Conservation (phyloP, 2,888 invertebrate species). For the Lysandra coridon region DNA sequence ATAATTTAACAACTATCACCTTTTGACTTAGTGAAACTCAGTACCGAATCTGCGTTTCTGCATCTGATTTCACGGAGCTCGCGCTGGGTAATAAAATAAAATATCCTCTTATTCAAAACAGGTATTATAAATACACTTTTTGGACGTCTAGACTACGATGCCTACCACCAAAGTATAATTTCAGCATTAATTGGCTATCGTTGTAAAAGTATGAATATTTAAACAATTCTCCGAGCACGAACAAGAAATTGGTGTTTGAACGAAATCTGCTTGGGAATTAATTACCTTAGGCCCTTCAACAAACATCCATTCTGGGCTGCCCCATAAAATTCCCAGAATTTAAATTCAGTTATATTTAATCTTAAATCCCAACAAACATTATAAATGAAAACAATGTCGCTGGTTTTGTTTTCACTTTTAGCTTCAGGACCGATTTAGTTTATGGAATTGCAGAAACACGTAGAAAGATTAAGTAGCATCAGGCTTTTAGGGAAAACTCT, state of each 20-base stretch:
- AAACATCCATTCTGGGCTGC: neutral
- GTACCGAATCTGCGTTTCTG: too few species aligned
- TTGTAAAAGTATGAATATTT: neutral
- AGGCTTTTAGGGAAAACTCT: too few species aligned
- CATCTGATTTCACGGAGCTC: too few species aligned
- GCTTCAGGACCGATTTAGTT: neutral
- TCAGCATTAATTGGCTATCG: neutral
- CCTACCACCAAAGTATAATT: too few species aligned
- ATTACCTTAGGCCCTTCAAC: neutral
- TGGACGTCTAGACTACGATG: too few species aligned
- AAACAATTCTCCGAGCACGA: neutral
- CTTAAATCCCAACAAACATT: neutral
- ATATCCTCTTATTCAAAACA: too few species aligned
- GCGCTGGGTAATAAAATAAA: too few species aligned
- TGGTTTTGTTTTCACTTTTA: neutral
- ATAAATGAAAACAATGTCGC: neutral
- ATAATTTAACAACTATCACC: too few species aligned
- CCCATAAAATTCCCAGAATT: neutral
- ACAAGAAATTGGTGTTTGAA: slow-evolving; percentile 5
- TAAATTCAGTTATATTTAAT: slow-evolving; percentile 12
- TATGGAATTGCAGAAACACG: neutral
- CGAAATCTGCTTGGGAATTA: neutral
- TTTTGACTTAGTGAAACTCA: too few species aligned
- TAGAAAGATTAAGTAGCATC: too few species aligned
- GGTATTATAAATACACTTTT: too few species aligned